Conservation (phyloP, 2,888 invertebrate species). For the Drosophila longiperda region DNA sequence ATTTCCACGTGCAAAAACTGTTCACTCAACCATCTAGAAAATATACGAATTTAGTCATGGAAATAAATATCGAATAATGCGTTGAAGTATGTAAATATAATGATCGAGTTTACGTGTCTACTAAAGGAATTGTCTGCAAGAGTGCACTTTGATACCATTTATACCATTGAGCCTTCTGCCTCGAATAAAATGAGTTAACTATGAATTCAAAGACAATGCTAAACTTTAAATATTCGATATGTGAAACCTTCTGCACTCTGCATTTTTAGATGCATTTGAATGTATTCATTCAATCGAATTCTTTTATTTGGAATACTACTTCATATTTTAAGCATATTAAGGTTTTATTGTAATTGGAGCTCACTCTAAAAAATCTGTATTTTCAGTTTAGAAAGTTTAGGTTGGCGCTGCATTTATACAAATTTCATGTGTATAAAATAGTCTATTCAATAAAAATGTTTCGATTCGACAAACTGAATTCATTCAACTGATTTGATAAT, state of each 20-base stretch:
- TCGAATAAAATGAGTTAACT: neutral
- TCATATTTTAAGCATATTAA: neutral
- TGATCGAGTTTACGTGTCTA: slow-evolving; percentile 26
- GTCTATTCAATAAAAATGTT: slow-evolving; percentile 3
- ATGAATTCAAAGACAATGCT: neutral
- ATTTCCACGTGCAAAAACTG: neutral
- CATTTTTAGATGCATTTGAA: neutral
- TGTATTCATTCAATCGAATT: neutral
- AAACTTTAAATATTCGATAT: neutral
- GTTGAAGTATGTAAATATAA: slow-evolving; percentile 53
- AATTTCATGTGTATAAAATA: neutral
- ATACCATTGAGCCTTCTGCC: neutral
- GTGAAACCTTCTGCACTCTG: neutral
- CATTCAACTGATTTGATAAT: neutral
- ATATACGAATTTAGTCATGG: slow-evolving; percentile 13
- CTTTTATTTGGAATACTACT: neutral
- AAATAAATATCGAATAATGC: slow-evolving; percentile 17
- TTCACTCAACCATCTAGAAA: neutral
- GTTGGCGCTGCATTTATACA: slow-evolving; percentile 26
- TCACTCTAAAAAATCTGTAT: neutral
- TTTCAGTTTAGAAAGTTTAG: neutral
- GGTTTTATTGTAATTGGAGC: neutral
- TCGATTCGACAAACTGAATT: neutral
- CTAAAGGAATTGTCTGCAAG: neutral
- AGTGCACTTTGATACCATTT: neutral